These are phyloP conservation scores for Zhuqinia jingwanae DNA, from an alignment of 2,888 invertebrate genomes.

Conservation along the genomic window DNA sequence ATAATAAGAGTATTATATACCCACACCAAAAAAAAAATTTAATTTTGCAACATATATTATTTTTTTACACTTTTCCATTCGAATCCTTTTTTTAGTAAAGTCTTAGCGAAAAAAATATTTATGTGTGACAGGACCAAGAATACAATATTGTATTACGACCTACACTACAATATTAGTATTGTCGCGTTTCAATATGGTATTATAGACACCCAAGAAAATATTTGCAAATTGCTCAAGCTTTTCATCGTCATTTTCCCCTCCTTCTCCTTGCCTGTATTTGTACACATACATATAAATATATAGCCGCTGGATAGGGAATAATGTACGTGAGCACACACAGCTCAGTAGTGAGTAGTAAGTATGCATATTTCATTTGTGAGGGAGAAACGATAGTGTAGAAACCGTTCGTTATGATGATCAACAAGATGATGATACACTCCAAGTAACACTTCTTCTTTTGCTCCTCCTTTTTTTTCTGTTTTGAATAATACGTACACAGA, in stretches of 20 bases:
- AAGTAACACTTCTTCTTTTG: background rate
- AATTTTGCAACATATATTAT: too few species aligned
- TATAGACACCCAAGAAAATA: background rate
- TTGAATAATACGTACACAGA: slow-evolving; percentile 11
- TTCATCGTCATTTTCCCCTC: background rate
- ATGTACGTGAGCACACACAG: background rate
- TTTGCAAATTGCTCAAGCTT: slow-evolving; percentile 45
- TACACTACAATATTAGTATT: slow-evolving; percentile 20
- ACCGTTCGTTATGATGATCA: background rate
- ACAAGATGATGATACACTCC: slow-evolving; percentile 1
- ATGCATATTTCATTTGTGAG: background rate
- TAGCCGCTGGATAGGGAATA: background rate
- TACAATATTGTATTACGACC: slow-evolving; percentile 2
- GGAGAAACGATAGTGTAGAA: background rate
- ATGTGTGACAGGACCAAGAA: too few species aligned
- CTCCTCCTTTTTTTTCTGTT: background rate
- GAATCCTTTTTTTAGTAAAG: too few species aligned
- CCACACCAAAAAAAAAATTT: too few species aligned
- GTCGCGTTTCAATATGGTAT: background rate
- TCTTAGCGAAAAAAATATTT: too few species aligned
- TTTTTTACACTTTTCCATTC: too few species aligned
- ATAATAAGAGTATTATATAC: too few species aligned
- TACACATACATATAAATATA: background rate
- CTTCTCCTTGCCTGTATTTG: background rate
- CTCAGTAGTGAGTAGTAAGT: too few species aligned